Base-by-base conservation (phyloP, 1,140 invertebrate genomes). In the Linepithema humile region DNA sequence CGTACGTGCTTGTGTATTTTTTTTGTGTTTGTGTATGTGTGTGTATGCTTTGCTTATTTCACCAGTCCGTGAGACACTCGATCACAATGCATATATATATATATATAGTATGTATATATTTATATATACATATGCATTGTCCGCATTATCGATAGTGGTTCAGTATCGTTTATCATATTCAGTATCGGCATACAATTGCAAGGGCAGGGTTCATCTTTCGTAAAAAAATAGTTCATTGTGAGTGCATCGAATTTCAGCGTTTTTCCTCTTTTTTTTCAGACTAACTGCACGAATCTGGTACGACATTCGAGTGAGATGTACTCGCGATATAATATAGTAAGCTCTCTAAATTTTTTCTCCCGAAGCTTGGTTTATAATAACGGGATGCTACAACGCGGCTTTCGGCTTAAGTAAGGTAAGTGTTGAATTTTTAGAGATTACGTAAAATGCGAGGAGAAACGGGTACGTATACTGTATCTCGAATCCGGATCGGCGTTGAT, bases 181-280 rank as follows among this genome's bases (percentile, higher is more conserved):
- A 38, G 48, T 77, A 85, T 69, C 55, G 70, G 75, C 62, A 73
- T 69, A 60, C 32, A 64, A 80, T 15, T 82, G 69, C 75, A 23
- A 72, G 86, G 70, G 50, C 73, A 84, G 72, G 72, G 40, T 87
- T 82, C 53, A 35, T 84, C 64, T 40, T 62, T 82, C 72, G 88
- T 89, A 89, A 89, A 89, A 89, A 89, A 89, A 89, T 89, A 87
- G 75, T 75, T 89, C 43, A 78, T 43, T 70, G 85, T 69, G 32
- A 89, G 88, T 87, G 88, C 82, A 60, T 59, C 48, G 35, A 70
- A 80, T 80, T 69, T 70, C 38, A 80, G 23, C 64, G 64, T 23
- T 38, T 35, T 35, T 23, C n/a, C 43, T 45, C 43, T 62, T 38
- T 23, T 45, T 77, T 64, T n/a, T 73, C 73, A 35, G 73, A 40